Conservation (phyloP, 2,113 vertebrate genomes). For the Cygnus atratus region DNA sequence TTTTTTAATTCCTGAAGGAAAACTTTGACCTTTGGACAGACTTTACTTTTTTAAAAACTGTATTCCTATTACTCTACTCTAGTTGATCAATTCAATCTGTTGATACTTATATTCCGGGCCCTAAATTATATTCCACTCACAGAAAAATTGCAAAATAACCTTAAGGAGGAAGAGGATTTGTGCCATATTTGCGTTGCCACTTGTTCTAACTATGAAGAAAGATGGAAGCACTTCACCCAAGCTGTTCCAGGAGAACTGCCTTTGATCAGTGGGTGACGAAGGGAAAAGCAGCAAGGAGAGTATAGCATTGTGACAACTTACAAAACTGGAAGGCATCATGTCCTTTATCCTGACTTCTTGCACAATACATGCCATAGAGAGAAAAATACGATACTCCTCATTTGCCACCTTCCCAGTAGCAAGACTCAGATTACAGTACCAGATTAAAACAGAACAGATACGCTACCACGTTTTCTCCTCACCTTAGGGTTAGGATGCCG, state of each 20-base stretch:
- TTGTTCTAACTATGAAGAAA: neutral
- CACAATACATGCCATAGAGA: neutral
- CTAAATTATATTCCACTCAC: neutral
- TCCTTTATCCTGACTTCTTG: neutral
- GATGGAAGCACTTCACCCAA: constrained; percentile 4
- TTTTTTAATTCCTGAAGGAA: constrained; percentile 1
- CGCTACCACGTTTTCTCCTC: neutral
- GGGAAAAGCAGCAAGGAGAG: neutral
- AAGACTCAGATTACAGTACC: neutral
- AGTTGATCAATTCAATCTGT: constrained; percentile 27
- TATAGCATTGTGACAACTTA: neutral
- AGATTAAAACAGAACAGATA: neutral
- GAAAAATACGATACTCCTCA: neutral
- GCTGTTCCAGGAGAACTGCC: constrained; percentile 22
- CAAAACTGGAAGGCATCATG: neutral
- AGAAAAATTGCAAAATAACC: neutral
- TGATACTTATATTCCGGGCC: neutral
- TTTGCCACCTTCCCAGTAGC: neutral
- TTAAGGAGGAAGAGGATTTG: neutral
- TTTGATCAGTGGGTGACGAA: neutral
- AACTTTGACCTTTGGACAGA: constrained; percentile 40
- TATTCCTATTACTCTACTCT: neutral
- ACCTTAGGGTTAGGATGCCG: constrained; percentile 96
- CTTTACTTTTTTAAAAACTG: neutral
- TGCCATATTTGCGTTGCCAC: neutral